phyloP scores from a whole-genome alignment of 2,797 vertebrate genomes.

The Furcifer pardalis region DNA sequence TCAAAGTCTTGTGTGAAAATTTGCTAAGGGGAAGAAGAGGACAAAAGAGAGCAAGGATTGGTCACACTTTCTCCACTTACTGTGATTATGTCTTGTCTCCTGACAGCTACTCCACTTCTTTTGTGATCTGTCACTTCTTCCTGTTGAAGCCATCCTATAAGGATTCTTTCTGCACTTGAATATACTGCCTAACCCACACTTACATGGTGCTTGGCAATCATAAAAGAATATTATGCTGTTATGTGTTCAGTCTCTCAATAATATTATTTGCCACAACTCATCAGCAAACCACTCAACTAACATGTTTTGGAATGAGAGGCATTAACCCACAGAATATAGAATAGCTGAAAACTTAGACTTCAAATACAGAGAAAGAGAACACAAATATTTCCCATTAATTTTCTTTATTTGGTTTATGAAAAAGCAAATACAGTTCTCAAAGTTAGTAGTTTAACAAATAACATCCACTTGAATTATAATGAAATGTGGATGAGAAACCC shows the following conservation, averaged over 20 bases:
- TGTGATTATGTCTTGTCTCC: too few species aligned
- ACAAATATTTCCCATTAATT: not conserved
- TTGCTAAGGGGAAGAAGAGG: not conserved
- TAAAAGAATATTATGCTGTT: not conserved
- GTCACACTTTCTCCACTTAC: not conserved
- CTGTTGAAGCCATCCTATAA: too few species aligned
- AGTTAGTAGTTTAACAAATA: not conserved
- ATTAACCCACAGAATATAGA: not conserved
- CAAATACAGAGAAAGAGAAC: not conserved
- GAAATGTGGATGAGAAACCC: not conserved
- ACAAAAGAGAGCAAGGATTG: not conserved
- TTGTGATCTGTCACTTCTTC: not conserved
- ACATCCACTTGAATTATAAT: constrained; percentile 5
- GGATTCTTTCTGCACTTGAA: not conserved
- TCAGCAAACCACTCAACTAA: not conserved
- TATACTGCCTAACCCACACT: not conserved
- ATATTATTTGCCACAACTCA: not conserved
- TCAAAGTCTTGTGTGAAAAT: not conserved
- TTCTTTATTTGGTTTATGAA: constrained; percentile 2
- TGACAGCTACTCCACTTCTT: not conserved
- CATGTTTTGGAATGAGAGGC: not conserved
- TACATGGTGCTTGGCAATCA: not conserved
- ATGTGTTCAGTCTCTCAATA: not conserved
- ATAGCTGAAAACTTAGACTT: not conserved
- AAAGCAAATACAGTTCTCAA: not conserved